phyloP scores from a whole-genome alignment of 2,888 invertebrate species.

The Drosophila parthenogenetica region DNA sequence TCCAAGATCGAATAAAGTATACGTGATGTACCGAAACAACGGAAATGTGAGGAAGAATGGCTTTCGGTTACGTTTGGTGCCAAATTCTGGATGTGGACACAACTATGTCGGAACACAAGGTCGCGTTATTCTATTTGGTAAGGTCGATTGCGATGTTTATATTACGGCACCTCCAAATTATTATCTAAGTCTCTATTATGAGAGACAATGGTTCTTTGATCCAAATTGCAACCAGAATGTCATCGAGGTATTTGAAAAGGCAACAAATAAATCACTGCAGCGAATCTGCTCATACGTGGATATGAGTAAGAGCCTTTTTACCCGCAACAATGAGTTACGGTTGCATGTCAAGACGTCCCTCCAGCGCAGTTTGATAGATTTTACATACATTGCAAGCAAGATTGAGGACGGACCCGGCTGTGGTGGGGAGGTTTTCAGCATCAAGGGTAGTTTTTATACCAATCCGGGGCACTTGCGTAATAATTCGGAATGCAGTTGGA shows the following conservation, averaged over 20 bases:
- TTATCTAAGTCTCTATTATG: constrained; percentile 91
- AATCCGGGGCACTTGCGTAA: constrained; percentile 88
- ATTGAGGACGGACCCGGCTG: constrained; percentile 87
- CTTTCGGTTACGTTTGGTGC: constrained; percentile 50
- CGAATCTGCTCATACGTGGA: constrained; percentile 86
- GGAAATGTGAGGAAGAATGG: constrained; percentile 17
- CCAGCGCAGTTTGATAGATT: constrained; percentile 85
- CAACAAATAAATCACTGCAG: constrained; percentile 84
- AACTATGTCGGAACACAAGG: constrained; percentile 91
- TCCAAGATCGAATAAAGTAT: constrained; percentile 84
- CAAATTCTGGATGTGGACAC: constrained; percentile 87
- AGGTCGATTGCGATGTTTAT: constrained; percentile 87
- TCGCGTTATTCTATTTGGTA: constrained; percentile 86
- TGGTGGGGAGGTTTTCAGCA: constrained; percentile 88
- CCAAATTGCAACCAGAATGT: constrained; percentile 83
- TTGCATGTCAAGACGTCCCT: constrained; percentile 85
- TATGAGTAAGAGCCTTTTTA: constrained; percentile 89
- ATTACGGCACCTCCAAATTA: constrained; percentile 89
- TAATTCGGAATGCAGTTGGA: constrained; percentile 88
- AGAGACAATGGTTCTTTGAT: constrained; percentile 84
- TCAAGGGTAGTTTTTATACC: constrained; percentile 88
- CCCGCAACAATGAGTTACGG: constrained; percentile 88
- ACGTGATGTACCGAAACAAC: constrained; percentile 86
- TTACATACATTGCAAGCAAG: constrained; percentile 87
- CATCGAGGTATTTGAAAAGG: constrained; percentile 85